A percentile compares a stretch with the other conserved stretches of the same genome.
phyloP scores from a whole-genome alignment of 2,888 invertebrate genomes.

The Zhuqinia jingwanae region DNA sequence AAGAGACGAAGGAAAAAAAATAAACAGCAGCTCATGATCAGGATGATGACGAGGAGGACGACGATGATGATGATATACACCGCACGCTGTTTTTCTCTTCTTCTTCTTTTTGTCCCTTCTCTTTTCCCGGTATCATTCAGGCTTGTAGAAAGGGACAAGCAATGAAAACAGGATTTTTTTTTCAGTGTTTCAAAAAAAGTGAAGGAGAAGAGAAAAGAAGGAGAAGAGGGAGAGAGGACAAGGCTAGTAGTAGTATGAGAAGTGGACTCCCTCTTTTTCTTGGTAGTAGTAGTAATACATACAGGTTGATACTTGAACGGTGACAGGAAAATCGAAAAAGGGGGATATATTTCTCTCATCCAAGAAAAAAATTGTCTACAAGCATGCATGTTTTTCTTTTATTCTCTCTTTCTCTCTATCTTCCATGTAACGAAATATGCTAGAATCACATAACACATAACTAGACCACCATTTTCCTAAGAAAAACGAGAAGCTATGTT shows the following conservation, averaged over 20 bases:
- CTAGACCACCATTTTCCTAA: neutral
- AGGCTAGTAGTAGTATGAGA: constrained; percentile 12
- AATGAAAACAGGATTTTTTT: constrained; percentile 17
- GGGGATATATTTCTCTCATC: constrained; percentile 53
- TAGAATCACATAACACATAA: neutral
- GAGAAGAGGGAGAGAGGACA: constrained; percentile 14
- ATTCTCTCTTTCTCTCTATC: neutral
- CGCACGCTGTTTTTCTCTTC: constrained; percentile 33
- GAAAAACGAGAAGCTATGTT: too few species aligned
- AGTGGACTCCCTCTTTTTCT: neutral
- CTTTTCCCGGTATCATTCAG: constrained; percentile 1
- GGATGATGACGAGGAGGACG: neutral
- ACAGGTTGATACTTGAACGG: constrained; percentile 50
- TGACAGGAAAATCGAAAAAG: constrained; percentile 66
- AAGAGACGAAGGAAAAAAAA: neutral
- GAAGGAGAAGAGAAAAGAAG: neutral
- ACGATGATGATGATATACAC: constrained; percentile 35
- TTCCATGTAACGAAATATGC: neutral
- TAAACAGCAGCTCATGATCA: constrained; percentile 29
- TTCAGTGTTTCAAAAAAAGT: neutral
- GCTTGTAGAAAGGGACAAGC: constrained; percentile 20
- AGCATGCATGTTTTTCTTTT: constrained; percentile 46
- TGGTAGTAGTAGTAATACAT: constrained; percentile 13
- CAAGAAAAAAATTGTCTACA: constrained; percentile 35
- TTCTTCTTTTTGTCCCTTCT: neutral